phyloP scores from a whole-genome alignment of 1,140 invertebrate genomes.

The Yoshiicerus persimilis region DNA sequence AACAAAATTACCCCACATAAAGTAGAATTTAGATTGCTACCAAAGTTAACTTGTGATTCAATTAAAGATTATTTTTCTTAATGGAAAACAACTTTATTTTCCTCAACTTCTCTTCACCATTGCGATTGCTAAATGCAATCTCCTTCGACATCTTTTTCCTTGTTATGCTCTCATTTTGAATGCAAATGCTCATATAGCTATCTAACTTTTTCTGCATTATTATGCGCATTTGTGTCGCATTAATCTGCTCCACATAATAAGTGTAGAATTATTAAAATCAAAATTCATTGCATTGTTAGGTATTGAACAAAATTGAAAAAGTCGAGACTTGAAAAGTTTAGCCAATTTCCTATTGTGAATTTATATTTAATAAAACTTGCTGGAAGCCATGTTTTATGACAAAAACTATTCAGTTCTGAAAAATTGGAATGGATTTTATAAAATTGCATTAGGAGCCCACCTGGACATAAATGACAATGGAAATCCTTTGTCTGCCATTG shows the following conservation, averaged over 20 bases:
- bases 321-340: no score
- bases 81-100: not conserved
- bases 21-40: not conserved
- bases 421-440: not conserved
- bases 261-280: no score
- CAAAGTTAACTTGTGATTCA: not conserved
- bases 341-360: no score
- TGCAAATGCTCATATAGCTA: no score
- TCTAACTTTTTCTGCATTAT: no score
- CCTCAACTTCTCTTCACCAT: not conserved
- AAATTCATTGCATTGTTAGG: no score
- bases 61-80: not conserved
- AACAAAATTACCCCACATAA: not conserved
- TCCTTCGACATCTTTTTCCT: not conserved
- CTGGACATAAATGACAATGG: not conserved
- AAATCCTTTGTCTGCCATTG: not conserved
- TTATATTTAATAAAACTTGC: no score
- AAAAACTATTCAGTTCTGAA: not conserved
- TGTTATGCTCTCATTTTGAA: no score
- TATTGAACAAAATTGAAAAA: no score
- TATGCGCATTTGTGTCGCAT: no score
- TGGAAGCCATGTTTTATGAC: no score
- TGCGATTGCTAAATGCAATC: not conserved
- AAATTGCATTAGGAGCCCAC: not conserved
- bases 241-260: no score